Conservation (phyloP, 2,888 invertebrate species). For the Zaprionus lineosus region DNA sequence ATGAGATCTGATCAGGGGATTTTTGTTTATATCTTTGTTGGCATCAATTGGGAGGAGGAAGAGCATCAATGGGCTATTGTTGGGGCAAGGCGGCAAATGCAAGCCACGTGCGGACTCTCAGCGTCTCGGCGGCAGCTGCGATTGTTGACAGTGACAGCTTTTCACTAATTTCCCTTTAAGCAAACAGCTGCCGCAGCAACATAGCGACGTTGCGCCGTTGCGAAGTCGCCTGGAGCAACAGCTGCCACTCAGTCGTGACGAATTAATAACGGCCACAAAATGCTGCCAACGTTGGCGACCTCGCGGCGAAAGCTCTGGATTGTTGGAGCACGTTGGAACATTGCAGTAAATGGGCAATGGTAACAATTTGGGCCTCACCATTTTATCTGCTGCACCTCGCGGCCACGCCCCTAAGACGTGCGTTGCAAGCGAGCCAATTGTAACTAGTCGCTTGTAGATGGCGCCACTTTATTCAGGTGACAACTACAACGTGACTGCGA, state of each 20-base stretch:
- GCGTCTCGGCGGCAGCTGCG: conserved; percentile 22
- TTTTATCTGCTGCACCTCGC: conserved; percentile 10
- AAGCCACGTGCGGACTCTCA: conserved; percentile 39
- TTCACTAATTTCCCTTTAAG: conserved; percentile 71
- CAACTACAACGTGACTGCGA: too few relatives aligned
- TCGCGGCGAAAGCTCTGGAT: conserved; percentile 58
- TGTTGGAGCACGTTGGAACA: not conserved
- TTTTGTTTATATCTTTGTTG: not conserved
- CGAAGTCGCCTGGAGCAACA: conserved; percentile 28
- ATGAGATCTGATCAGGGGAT: too few relatives aligned
- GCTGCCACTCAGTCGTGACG: conserved; percentile 73
- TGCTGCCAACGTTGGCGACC: conserved; percentile 39
- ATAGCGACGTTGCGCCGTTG: conserved; percentile 18
- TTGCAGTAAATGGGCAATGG: not conserved
- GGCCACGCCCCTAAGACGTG: conserved; percentile 44
- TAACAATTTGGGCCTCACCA: not conserved
- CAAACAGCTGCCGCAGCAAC: conserved; percentile 52
- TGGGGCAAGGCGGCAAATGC: conserved; percentile 7
- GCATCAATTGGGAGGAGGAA: too few relatives aligned
- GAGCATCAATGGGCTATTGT: conserved; percentile 19
- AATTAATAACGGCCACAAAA: conserved; percentile 66
- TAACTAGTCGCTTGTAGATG: conserved; percentile 13
- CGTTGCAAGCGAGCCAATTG: conserved; percentile 21
- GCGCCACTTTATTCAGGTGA: conserved; percentile 28
- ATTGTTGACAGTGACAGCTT: conserved; percentile 58